Evolutionary conservation across 2,797 vertebrate species (phyloP).

Genomic region (Myoxocephalus aenaeus): DNA sequence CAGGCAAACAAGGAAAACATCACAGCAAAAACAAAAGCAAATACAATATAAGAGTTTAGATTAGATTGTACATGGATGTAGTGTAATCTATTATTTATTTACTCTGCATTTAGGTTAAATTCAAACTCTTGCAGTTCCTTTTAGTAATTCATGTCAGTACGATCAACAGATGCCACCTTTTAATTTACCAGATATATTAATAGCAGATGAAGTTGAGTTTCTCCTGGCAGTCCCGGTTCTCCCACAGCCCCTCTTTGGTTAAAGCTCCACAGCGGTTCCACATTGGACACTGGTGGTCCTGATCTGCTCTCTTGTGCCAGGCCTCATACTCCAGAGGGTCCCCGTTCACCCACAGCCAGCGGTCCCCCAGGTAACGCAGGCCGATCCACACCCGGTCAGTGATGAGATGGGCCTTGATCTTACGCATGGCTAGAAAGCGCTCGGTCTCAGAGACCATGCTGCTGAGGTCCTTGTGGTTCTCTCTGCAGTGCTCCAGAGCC

Average conservation of each 20-base stretch:
- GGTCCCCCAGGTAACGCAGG: conserved; percentile 56
- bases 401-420: not conserved
- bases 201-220: conserved; percentile 43
- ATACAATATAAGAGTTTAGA: not conserved
- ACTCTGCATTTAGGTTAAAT: not conserved
- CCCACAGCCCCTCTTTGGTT: conserved; percentile 23
- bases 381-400: conserved; percentile 60
- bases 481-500: conserved; percentile 39
- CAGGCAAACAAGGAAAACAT: not conserved
- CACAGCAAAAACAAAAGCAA: not conserved
- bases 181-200: conserved; percentile 7
- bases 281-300: conserved; percentile 43
- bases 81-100: not conserved
- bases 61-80: not conserved
- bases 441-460: conserved; percentile 24
- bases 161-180: not conserved
- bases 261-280: conserved; percentile 46
- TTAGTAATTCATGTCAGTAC: not conserved
- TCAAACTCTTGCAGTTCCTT: not conserved
- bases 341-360: conserved; percentile 67
- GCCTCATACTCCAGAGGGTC: conserved; percentile 17
- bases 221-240: conserved; percentile 32
- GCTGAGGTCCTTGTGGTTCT: not conserved
- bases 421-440: not conserved
- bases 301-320: conserved; percentile 12